Base-by-base conservation (phyloP, 2,888 invertebrate genomes). In the Standfussiana lucernea region DNA sequence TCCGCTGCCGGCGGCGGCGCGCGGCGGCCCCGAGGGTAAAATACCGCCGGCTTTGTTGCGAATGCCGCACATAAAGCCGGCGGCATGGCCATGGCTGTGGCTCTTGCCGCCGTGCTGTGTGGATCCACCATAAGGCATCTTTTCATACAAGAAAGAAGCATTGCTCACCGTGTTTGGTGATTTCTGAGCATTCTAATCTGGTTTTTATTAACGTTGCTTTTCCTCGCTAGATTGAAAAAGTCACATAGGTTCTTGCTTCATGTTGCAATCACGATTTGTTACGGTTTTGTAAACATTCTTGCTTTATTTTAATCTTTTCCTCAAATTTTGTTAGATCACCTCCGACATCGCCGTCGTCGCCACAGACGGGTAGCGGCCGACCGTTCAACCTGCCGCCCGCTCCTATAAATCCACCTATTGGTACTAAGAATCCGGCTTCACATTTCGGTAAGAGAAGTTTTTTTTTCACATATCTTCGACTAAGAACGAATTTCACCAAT, bases 271-370 rank as follows among this genome's bases (percentile, higher is more conserved):
- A 24, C 40, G 6, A 13, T n/a, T 35, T 45, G 40, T 13, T 18
- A 69, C n/a, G 35, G 2, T 21, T 71, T 1, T 42, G 69, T 72
- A 35, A 10, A 10, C 15, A 4, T 64, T 18, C n/a, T 37, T 50
- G 28, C 53, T 47, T 67, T 66, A 74, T 40, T 69, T 11, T 40
- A n/a, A n/a, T 45, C 1, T 42, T 10, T n/a, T 42, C 32, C 18
- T 62, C 32, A 1, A 1, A 18, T 18, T 53, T 70, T n/a, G 40
- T 21, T 90, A 96, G 96, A 78, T 97, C 97, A 0, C 97, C 97
- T 18, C 95, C 96, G 7, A 95, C 96, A 74, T 95, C 96, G 13
- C 97, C 97, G 18, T 94, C 96, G 61, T 97, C 97, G 0, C 96
- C 96, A 8, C 94, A 91, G 78, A 83, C 89, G 24, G 90, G 88